Base-by-base conservation (phyloP, 2,888 invertebrate genomes). In the Prosopocoilus inquinatus region DNA sequence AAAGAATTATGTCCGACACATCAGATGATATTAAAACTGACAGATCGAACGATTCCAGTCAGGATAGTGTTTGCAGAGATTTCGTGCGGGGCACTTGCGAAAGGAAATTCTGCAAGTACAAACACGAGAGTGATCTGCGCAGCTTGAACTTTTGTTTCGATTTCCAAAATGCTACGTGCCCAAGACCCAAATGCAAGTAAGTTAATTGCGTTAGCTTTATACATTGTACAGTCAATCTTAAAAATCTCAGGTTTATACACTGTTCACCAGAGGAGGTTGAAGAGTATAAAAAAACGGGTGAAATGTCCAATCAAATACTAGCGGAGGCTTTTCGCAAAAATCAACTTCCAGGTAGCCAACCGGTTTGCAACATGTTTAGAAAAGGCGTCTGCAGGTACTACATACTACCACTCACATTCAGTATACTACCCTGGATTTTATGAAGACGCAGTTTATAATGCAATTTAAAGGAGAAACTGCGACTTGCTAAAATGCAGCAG, bases 251-350 rank as follows among this genome's bases (percentile, higher is more conserved):
- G 68, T 91, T 90, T 72, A 81, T 90, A 41, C 91, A 92, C 74
- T 90, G 90, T 68, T 82, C 86, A 1, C 80, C 87, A 12, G 88
- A 88, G 65, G 90, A 91, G 70, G 90, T 90, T 66, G 85, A 86
- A 57, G 88, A 86, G 65, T 91, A 87, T 67, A 83, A 87, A 64
- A 80, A 81, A 47, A 87, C 86, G 9, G 90, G 90, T 1, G 85
- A 88, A 69, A 79, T 92, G 68, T 89, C 90, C 1, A 77, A 78
- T 32, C 82, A 83, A 66, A 80, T 78, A 47, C 60, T 78, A 44
- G 74, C 74, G 1, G 78, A 78, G 59, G 78, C 77, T 3, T 73
- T 71, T 62, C 75, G 68, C 70, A 81, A 72, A 60, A 75, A 74
- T 63, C 77, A 77, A 53, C 55, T 78, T 44, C 75, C 75, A 0